phyloP scores from a whole-genome alignment of 2,888 invertebrate genomes.

The Agonopterix arenella region DNA sequence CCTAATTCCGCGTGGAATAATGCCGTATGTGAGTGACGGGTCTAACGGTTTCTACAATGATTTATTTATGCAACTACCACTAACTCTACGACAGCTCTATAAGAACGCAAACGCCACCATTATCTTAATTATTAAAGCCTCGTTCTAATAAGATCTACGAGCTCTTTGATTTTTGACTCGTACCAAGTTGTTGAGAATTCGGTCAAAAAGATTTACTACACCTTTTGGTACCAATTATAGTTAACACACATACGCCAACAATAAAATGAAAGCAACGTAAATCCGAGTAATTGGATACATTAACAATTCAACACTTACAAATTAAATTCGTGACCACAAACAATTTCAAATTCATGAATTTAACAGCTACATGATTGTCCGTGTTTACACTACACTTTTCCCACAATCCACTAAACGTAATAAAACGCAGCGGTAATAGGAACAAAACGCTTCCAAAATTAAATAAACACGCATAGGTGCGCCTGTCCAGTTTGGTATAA shows the following conservation, averaged over 20 bases:
- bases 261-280: not conserved
- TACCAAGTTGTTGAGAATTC: no score
- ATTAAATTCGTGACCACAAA: slow-evolving; percentile 52
- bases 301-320: slow-evolving; percentile 46
- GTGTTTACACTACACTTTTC: slow-evolving; percentile 44
- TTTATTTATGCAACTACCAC: no score
- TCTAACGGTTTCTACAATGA: no score
- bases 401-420: slow-evolving; percentile 40
- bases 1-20: no score
- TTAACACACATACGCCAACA: not conserved
- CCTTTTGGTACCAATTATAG: no score
- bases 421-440: slow-evolving; percentile 47
- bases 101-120: no score
- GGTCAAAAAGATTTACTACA: no score
- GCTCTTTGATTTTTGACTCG: no score
- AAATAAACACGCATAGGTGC: slow-evolving; percentile 66
- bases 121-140: no score
- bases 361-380: slow-evolving; percentile 39
- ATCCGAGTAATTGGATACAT: slow-evolving; percentile 27
- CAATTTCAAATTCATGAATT: slow-evolving; percentile 36
- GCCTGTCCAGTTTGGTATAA: slow-evolving; percentile 51
- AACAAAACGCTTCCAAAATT: slow-evolving; percentile 62
- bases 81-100: no score
- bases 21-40: no score
- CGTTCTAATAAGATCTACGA: no score